Evolutionary conservation across 1,140 invertebrate species (phyloP).

Genomic region (Nilaparvata lugens): DNA sequence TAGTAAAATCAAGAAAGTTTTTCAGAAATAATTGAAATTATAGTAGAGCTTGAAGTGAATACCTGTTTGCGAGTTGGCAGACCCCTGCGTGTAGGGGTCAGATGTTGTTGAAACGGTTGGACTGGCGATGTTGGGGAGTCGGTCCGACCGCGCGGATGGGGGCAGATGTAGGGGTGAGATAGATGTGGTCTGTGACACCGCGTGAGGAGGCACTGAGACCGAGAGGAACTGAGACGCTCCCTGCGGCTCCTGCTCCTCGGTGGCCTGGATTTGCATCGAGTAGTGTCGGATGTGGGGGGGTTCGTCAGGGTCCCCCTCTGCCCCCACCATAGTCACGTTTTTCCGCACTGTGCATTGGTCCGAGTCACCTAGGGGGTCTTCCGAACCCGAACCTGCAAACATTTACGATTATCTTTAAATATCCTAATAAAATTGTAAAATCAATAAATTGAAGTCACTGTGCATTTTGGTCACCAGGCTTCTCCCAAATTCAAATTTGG

Average conservation of each 20-base stretch:
- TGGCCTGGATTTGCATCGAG: constrained; percentile 26
- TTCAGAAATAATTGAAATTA: no score
- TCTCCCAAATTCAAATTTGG: no score
- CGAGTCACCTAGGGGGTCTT: no score
- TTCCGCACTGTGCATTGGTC: no score
- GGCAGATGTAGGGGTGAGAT: constrained; percentile 9
- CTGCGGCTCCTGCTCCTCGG: constrained; percentile 16
- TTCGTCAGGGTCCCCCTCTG: constrained; percentile 18
- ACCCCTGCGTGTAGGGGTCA: not conserved
- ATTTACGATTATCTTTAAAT: no score
- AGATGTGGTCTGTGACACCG: not conserved
- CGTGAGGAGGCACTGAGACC: not conserved
- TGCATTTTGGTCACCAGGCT: no score
- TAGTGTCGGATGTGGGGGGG: constrained; percentile 23
- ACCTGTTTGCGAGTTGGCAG: no score
- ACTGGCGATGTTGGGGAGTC: not conserved
- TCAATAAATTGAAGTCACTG: no score
- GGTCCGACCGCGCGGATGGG: not conserved
- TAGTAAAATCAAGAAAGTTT: no score
- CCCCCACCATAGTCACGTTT: constrained; percentile 8
- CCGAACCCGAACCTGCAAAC: not conserved
- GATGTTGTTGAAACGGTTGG: not conserved
- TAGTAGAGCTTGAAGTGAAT: no score
- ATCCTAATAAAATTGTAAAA: no score
- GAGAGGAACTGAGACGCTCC: no score